Conservation (phyloP, 2,797 vertebrate species). For the Choloepus didactylus region DNA sequence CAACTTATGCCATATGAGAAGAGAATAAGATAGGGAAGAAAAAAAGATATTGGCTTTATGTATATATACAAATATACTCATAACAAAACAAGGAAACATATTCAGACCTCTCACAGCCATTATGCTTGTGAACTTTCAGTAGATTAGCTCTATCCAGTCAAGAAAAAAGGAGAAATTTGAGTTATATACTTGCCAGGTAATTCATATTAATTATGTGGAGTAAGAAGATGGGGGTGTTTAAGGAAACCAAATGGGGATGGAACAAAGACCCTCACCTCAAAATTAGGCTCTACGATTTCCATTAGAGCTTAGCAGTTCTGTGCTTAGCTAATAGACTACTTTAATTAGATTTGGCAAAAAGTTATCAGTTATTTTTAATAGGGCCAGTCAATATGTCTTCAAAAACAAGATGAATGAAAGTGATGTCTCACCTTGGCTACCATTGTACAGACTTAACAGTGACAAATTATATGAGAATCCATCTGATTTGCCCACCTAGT, state of each 20-base stretch:
- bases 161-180: neutral
- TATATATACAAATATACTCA: too few species aligned
- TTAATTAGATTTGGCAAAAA: neutral
- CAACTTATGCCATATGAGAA: too few species aligned
- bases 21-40: too few species aligned
- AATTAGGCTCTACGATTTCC: neutral
- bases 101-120: neutral
- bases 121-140: neutral
- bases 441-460: neutral
- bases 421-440: neutral
- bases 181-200: neutral
- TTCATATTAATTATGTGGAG: neutral
- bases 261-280: neutral
- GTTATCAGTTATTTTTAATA: neutral
- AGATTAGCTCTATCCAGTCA: neutral
- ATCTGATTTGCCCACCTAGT: neutral
- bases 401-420: neutral
- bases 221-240: neutral
- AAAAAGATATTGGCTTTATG: too few species aligned
- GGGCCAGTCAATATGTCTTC: neutral
- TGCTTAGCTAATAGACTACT: neutral
- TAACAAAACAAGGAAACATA: too few species aligned
- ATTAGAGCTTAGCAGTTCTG: neutral
- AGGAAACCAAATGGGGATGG: neutral
- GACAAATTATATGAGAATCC: neutral